phyloP scores from a whole-genome alignment of 2,797 vertebrate species.

The Aldrovandia affinis region DNA sequence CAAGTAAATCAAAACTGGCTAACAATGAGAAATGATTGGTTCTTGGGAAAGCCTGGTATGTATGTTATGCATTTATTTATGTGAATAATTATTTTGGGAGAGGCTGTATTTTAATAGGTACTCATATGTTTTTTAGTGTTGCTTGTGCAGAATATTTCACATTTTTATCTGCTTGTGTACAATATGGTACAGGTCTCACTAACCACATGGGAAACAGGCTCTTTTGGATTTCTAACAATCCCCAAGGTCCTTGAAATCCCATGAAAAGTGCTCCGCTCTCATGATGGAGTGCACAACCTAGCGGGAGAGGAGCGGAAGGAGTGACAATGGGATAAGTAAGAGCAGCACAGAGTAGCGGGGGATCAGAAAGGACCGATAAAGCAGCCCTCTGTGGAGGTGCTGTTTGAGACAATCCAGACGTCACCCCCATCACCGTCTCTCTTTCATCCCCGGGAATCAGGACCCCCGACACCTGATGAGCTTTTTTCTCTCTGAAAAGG shows the following conservation, averaged over 20 bases:
- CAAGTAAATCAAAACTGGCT: neutral
- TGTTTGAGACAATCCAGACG: neutral
- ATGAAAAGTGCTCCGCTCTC: neutral
- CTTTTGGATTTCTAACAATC: constrained; percentile 12
- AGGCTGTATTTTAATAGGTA: neutral
- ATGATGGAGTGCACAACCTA: neutral
- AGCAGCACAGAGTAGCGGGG: neutral
- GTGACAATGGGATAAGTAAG: neutral
- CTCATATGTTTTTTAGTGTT: neutral
- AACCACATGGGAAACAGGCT: neutral
- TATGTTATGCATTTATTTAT: neutral
- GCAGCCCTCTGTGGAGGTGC: neutral
- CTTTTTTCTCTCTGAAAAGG: neutral
- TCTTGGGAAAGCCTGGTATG: no score
- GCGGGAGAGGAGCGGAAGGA: no score
- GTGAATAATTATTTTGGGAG: neutral
- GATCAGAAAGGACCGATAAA: neutral
- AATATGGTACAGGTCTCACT: neutral
- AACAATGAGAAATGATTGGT: neutral
- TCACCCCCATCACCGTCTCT: neutral
- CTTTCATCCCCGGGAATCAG: constrained; percentile 31
- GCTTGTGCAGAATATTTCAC: no score
- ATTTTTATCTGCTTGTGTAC: neutral
- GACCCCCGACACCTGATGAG: neutral
- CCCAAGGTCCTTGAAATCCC: neutral